Evolutionary conservation across 2,888 invertebrate genomes (phyloP), one percentile per base, ranked within the genome.

Genomic region (Drosophila conformis): DNA sequence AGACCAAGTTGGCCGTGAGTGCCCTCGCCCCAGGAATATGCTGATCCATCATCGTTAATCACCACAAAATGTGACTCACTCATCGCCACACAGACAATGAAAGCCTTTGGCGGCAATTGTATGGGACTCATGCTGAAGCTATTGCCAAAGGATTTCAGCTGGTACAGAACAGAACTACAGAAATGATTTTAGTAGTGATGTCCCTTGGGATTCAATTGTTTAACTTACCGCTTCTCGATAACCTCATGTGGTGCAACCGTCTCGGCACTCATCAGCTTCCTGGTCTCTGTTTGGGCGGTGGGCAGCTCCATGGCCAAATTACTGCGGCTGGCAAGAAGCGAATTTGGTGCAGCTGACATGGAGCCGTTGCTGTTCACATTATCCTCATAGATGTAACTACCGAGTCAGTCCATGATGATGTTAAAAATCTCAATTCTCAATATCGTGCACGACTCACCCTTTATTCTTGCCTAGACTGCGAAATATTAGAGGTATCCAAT

Each of bases 11-110:
- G 96, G 1, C 96, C 96, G 83, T 94, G 93, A 10, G 93, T 84
- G 27, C 95, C 95, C 85, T 95, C 95, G 25, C 96, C 96, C 96
- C 96, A 96, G 0, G 95, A 94, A 89, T 95, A 96, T 3, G 96
- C 95, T 42, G 94, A 93, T 29, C 94, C 94, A 89, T 96, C 94
- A 83, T 93, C 92, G 52, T 95, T 95, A 8, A 95, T 93, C 7
- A 94, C 94, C 38, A 95, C 93, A 80, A 94, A 94, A 87, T 95
- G 95, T 0, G 94, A 94, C 63, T 93, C 93, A 80, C 95, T 94
- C 73, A 94, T 93, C n/a, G 94, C 93, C 35, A 95, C 93, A 82
- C 94, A 92, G 31, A 93, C 87, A 36, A 95, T 94, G 75, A 93
- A 93, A 11, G 94, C 94, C 69, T 94, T 93, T 2, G 94, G 93